phyloP scores from a whole-genome alignment of 2,888 invertebrate species.

The Trimorus sp. region DNA sequence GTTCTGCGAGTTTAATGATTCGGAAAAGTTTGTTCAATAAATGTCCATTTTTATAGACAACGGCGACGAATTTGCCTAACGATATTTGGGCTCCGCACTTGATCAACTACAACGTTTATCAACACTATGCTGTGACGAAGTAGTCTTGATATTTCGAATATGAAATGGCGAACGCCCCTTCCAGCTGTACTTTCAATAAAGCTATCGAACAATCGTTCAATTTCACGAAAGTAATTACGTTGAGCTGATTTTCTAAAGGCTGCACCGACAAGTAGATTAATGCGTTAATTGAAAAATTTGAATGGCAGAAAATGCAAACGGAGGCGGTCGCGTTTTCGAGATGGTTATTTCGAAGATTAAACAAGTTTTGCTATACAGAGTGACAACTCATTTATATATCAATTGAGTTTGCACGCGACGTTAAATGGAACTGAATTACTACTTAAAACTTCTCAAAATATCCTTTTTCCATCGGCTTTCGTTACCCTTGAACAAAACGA shows the following conservation, averaged over 20 bases:
- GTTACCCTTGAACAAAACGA: neutral
- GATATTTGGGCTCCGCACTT: constrained; percentile 25
- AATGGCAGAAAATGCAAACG: constrained; percentile 63
- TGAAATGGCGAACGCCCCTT: constrained; percentile 59
- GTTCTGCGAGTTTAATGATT: too few relatives aligned
- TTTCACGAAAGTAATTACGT: constrained; percentile 68
- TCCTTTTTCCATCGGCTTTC: neutral
- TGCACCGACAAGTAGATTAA: constrained; percentile 66
- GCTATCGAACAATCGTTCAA: constrained; percentile 66
- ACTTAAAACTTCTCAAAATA: constrained; percentile 26
- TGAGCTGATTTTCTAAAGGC: constrained; percentile 67
- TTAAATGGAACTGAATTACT: constrained; percentile 39
- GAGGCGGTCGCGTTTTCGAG: constrained; percentile 58
- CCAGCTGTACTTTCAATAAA: constrained; percentile 60
- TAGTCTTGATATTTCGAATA: constrained; percentile 65
- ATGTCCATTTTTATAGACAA: too few relatives aligned
- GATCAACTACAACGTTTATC: constrained; percentile 46
- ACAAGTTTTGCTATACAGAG: constrained; percentile 59
- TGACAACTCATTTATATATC: constrained; percentile 63
- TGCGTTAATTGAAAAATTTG: constrained; percentile 68
- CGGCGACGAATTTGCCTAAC: constrained; percentile 7
- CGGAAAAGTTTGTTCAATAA: too few relatives aligned
- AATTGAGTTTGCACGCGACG: too few relatives aligned
- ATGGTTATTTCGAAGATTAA: constrained; percentile 62
- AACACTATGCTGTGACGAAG: constrained; percentile 43